phyloP scores from a whole-genome alignment of 1,140 invertebrate species.

The Hycleus cichorii region DNA sequence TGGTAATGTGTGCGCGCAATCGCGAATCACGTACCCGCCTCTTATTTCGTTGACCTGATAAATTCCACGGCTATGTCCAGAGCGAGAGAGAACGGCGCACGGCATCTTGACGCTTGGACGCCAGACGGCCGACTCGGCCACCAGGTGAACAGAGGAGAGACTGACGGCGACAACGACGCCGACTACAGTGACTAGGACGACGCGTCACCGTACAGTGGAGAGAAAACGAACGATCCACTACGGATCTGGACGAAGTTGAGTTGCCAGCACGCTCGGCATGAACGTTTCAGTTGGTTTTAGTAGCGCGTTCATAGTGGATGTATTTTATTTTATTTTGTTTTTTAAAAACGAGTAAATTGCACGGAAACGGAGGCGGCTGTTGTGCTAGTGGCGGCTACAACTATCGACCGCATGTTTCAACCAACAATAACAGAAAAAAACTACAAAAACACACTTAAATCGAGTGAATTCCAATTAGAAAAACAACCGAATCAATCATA shows the following conservation, averaged over 20 bases:
- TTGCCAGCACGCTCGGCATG: slow-evolving; percentile 6
- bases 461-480: not conserved
- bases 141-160: slow-evolving; percentile 18
- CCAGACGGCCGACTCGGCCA: slow-evolving; percentile 20
- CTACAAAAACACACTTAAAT: not conserved
- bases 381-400: not conserved
- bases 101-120: slow-evolving; percentile 18
- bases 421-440: too few species aligned
- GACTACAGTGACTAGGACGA: not conserved
- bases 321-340: too few species aligned
- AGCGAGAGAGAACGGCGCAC: slow-evolving; percentile 18
- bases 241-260: slow-evolving; percentile 13
- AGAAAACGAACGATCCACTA: not conserved
- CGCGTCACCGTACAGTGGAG: not conserved
- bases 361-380: not conserved
- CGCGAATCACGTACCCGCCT: slow-evolving; percentile 26
- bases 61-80: slow-evolving; percentile 23
- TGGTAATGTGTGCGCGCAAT: slow-evolving; percentile 34
- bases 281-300: slow-evolving; percentile 19
- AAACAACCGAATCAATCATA: too few species aligned
- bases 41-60: slow-evolving; percentile 25
- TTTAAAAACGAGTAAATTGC: too few species aligned
- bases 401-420: slow-evolving; percentile 7
- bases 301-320: not conserved
- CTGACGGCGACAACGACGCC: not conserved